These are phyloP conservation scores for Anguilla marmorata DNA, from an alignment of 2,797 vertebrate genomes.

Conservation along the genomic window DNA sequence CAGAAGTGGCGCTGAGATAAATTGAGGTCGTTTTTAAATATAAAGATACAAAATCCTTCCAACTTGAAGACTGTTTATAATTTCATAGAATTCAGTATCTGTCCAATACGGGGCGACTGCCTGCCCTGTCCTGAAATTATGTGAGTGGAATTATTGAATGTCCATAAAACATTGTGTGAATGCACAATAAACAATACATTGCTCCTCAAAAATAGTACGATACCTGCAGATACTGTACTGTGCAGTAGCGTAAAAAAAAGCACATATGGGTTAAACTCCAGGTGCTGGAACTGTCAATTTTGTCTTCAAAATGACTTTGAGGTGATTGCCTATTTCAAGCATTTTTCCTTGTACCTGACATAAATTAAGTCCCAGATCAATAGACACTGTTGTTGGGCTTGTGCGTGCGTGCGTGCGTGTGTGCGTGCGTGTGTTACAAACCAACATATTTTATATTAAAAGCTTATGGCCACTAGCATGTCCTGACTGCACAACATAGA, in stretches of 20 bases:
- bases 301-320: not conserved
- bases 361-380: not conserved
- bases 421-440: not conserved
- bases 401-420: no score
- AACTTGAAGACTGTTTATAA: not conserved
- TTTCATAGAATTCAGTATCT: not conserved
- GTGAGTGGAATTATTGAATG: no score
- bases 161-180: no score
- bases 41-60: not conserved
- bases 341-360: not conserved
- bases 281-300: not conserved
- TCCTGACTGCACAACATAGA: not conserved
- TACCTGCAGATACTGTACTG: not conserved
- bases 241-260: not conserved
- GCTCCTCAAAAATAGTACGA: not conserved
- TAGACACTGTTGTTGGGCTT: not conserved
- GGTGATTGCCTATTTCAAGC: not conserved
- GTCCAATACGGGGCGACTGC: not conserved
- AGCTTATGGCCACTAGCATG: not conserved
- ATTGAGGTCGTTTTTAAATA: no score
- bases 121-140: not conserved
- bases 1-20: no score
- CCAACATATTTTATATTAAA: no score
- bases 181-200: not conserved
- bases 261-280: not conserved